Base-by-base conservation (phyloP, 2,888 invertebrate genomes). In the Mimachlamys varia region DNA sequence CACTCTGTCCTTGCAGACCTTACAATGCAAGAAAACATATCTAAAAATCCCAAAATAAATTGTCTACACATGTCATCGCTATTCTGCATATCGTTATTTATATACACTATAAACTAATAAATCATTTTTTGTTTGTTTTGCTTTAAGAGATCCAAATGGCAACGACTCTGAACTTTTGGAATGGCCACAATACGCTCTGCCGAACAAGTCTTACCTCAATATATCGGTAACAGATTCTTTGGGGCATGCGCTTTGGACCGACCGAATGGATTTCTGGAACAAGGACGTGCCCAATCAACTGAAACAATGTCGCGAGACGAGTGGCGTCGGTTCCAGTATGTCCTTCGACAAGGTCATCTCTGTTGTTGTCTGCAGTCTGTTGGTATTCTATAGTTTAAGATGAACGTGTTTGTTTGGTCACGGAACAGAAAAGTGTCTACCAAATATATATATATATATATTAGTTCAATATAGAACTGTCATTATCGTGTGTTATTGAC, bases 211-310 rank as follows among this genome's bases (percentile, higher is more conserved):
- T 22, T 93, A 90, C 88, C 55, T 93, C 55, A 92, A 92, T 50
- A 89, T 93, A 4, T 90, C 89, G 12, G 89, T 91, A 15, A 87
- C 58, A 3, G 49, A 90, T 37, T 44, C 89, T 33, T 4, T 88
- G 3, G 90, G 89, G 3, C 49, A 50, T 0, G 49, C 89, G 38
- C 58, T 92, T 12, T 92, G 89, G 87, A 38, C 33, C n/a, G 92
- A 93, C 55, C 90, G 92, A 50, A 55, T 92, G 33, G 55, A 89
- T 13, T 92, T 94, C 89, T 94, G 93, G 93, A 87, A 89, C 37
- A 89, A 49, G 17, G 22, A 76, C 19, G 58, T 53, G 17, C 27
- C 50, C 10, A 89, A 27, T 7, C 50, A 89, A 15, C 27, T 89
- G 55, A 89, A 1, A 33, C 27, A 27, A 76, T 76, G 76, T 27